phyloP scores from a whole-genome alignment of 2,113 vertebrate species.

The Ariopsis seemanni region DNA sequence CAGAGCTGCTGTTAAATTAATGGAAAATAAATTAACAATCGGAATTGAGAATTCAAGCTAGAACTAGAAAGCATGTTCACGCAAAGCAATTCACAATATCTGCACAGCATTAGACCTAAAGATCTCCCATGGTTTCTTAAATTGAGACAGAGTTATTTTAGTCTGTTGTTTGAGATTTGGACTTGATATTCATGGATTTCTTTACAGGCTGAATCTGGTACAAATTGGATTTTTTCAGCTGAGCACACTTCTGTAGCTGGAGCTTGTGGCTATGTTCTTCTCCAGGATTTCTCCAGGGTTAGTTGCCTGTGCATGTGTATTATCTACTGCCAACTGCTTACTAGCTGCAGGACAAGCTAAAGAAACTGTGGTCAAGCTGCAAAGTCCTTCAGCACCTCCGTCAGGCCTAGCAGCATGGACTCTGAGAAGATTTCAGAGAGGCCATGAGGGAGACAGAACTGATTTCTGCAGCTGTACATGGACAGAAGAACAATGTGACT shows the following conservation, averaged over 20 bases:
- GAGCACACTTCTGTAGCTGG: neutral
- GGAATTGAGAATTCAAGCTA: neutral
- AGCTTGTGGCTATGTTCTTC: slow-evolving; percentile 13
- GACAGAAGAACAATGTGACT: neutral
- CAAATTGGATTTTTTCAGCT: neutral
- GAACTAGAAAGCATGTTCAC: neutral
- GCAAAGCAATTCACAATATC: neutral
- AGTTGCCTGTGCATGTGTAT: neutral
- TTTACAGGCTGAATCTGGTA: neutral
- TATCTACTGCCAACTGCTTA: neutral
- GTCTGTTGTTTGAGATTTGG: neutral
- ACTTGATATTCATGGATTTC: neutral
- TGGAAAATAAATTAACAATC: neutral
- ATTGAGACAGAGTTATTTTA: neutral
- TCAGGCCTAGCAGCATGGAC: neutral
- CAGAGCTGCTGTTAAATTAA: neutral
- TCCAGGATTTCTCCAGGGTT: neutral
- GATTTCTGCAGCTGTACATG: neutral
- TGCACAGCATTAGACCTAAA: neutral
- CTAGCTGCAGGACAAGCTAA: neutral
- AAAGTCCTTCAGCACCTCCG: neutral
- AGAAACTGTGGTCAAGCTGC: neutral
- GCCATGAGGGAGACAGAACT: neutral
- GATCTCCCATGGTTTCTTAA: neutral
- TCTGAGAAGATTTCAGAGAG: neutral